A percentile compares a stretch with the other conserved stretches of the same genome.
phyloP scores from a whole-genome alignment of 2,888 invertebrate genomes.

The Rhyacophila evoluta region DNA sequence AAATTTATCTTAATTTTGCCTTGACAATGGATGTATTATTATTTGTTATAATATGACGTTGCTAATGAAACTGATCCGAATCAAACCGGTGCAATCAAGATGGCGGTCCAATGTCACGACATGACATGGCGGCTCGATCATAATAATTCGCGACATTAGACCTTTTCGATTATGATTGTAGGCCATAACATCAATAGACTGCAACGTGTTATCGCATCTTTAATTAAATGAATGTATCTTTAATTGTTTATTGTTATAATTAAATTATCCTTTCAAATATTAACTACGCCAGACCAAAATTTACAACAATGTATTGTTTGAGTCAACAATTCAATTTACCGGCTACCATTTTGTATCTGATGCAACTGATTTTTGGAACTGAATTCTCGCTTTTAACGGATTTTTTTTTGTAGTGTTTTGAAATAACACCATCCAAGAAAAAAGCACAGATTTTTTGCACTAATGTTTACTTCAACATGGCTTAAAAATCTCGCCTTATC shows the following conservation, averaged over 20 bases:
- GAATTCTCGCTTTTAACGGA: too few species aligned
- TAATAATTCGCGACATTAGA: not conserved
- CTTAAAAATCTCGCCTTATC: too few species aligned
- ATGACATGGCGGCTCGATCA: not conserved
- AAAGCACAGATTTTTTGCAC: too few species aligned
- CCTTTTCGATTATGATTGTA: not conserved
- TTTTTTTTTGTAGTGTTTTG: too few species aligned
- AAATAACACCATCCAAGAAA: too few species aligned
- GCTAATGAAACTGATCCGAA: not conserved
- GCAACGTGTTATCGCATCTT: not conserved
- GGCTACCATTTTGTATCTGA: too few species aligned
- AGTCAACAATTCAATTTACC: too few species aligned
- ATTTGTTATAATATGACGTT: not conserved
- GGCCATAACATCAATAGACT: not conserved
- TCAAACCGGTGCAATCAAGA: not conserved
- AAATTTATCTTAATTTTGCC: not conserved
- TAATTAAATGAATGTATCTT: not conserved
- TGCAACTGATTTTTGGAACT: too few species aligned
- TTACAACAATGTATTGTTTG: not conserved
- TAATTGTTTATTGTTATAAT: not conserved
- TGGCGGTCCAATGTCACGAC: not conserved
- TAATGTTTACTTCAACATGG: too few species aligned
- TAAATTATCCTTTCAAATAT: not conserved
- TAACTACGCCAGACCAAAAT: not conserved
- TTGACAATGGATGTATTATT: constrained; percentile 10